Conservation (phyloP, 1,140 invertebrate genomes). For the Phymorhynchus buccinoides region DNA sequence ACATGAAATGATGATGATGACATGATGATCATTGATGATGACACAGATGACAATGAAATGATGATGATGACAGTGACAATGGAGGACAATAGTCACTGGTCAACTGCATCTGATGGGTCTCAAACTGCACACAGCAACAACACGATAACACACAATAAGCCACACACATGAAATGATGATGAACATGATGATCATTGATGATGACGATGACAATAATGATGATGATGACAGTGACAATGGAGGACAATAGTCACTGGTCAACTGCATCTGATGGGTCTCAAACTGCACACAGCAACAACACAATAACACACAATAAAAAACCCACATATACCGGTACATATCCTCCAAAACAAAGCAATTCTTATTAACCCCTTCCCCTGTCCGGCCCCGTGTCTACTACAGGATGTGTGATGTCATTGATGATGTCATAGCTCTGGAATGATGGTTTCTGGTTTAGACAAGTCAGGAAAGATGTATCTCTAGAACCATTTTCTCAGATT, state of each 20-base stretch:
- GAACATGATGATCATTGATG: not conserved
- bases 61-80: not conserved
- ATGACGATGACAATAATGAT: no score
- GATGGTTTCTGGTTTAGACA: no score
- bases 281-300: slow-evolving; percentile 37
- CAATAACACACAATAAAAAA: not conserved
- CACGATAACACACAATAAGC: not conserved
- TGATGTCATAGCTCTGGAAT: no score
- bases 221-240: not conserved
- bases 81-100: not conserved
- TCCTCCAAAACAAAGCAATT: no score
- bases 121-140: slow-evolving; percentile 37
- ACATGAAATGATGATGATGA: not conserved
- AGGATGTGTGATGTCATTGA: no score
- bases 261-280: slow-evolving; percentile 34
- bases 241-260: not conserved
- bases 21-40: no score
- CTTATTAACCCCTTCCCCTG: no score
- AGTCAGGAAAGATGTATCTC: no score
- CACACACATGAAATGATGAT: no score
- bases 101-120: slow-evolving; percentile 36
- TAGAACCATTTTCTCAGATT: no score
- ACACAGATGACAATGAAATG: not conserved
- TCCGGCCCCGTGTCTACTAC: no score
- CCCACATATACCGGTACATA: no score